Base-by-base conservation (phyloP, 2,888 invertebrate species). In the Himalopsyche anomala region DNA sequence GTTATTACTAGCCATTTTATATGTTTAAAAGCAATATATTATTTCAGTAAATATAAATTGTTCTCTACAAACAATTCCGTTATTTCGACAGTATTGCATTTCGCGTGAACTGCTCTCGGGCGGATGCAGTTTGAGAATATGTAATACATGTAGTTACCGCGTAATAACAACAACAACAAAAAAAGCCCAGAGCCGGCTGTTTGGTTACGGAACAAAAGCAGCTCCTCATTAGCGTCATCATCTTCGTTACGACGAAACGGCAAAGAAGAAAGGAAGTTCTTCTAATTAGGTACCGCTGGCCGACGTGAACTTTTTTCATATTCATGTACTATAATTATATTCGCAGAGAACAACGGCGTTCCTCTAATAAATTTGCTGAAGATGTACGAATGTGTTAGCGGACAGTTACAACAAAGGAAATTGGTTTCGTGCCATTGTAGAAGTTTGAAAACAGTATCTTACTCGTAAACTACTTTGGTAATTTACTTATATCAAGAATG, bases 231-330 rank as follows among this genome's bases (percentile, higher is more conserved):
- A 62, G 62, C 62, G 62, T 62, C 62, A 19, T 62, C 19, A 4
- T 28, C 28, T 62, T 5, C 9, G 17, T 62, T 62, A 62, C 3
- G 19, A 11, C 19, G 62, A 62, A 62, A 62, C 62, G 62, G 62
- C 62, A 11, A 62, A 62, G 19, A 62, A 62, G 62, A 62, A 19
- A 62, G 62, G 62, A 62, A 62, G 9, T 62, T 11, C 51, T 15
- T 51, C 62, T 62, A 62, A 62, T 62, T 62, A 62, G 6, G 12
- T 19, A 3, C 62, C 62, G n/a, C 19, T 62, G 62, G 62, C 62
- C 62, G 62, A 28, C 62, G 62, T n/a, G 28, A 62, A 62, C 19
- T 62, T 62, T 62, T 62, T 62, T 19, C 62, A 19, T 62, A 62
- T 62, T 19, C 62, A 62, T n/a, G 19, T 8, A 55, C 4, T 19